Base-by-base conservation (phyloP, 2,888 invertebrate genomes). In the Tolmerus cingulatus region DNA sequence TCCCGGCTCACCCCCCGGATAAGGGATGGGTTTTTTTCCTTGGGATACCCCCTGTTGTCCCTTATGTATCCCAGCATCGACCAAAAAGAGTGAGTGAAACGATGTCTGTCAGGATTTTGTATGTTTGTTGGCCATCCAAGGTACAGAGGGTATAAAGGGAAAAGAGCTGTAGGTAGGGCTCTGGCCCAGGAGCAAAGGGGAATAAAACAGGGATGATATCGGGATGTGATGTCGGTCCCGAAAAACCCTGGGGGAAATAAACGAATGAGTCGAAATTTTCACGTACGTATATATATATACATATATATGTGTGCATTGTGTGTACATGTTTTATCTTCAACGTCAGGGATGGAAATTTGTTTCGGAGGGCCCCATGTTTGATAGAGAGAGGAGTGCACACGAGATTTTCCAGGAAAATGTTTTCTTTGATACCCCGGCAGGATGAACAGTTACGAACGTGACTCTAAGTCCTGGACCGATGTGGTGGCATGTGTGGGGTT, bases 201-300 rank as follows among this genome's bases (percentile, higher is more conserved):
- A 8, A n/a, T 16, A 16, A n/a, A 51, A 51, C n/a, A 51, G n/a
- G 51, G 51, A 51, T 51, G 76, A 27, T 79, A 46, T 46, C 79
- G 46, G 79, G 46, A n/a, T 74, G 74, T 23, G 76, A 9, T n/a
- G 37, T 37, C 76, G 74, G 34, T 43, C 23, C 74, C n/a, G 85
- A 85, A 85, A 85, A 85, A 85, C 85, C 85, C 85, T 85, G 85
- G 85, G 85, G 85, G 85, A 85, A 85, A 85, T 85, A 74, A 85
- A 74, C 74, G 85, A 85, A 74, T 74, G 85, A 85, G 85, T 85
- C 23, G 74, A 85, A 74, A 74, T 85, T 85, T 85, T 51, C n/a
- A 51, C 85, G 46, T 74, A 30, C 74, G 7, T 8, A 40, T 16
- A 34, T n/a, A 55, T 30, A 37, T 82, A n/a, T 57, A 40, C 14